Conservation (phyloP, 2,888 invertebrate species). For the Portevinia maculata region DNA sequence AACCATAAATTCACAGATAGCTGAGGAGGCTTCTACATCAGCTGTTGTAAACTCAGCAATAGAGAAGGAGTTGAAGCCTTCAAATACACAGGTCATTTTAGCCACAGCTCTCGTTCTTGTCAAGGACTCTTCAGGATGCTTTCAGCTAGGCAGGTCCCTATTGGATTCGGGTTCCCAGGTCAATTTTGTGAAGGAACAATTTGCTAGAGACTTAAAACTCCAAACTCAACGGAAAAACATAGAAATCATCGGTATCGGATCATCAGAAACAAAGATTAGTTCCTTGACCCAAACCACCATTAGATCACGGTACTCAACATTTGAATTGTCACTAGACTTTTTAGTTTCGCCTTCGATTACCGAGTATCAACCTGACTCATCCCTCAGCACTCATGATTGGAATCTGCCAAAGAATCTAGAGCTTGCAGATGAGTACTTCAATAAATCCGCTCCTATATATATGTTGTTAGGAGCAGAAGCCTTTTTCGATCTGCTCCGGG, state of each 20-base stretch:
- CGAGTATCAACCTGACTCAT: conserved; percentile 57
- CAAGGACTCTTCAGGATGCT: background rate
- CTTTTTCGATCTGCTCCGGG: conserved; percentile 17
- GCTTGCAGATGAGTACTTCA: conserved; percentile 54
- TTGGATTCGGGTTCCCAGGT: background rate
- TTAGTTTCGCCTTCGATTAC: conserved; percentile 59
- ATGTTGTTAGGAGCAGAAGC: conserved; percentile 37
- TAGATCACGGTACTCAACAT: conserved; percentile 36
- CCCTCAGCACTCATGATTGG: conserved; percentile 26
- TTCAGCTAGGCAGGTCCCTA: background rate
- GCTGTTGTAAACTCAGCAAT: background rate
- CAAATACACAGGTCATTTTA: background rate
- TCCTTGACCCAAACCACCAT: conserved; percentile 43
- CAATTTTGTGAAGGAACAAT: background rate
- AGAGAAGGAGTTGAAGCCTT: background rate
- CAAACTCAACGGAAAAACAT: background rate
- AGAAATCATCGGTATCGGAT: background rate
- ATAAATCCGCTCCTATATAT: conserved; percentile 34
- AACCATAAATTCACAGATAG: background rate
- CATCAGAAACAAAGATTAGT: conserved; percentile 19
- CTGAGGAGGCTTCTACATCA: background rate
- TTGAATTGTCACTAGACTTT: conserved; percentile 47
- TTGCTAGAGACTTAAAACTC: background rate
- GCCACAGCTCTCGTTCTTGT: background rate
- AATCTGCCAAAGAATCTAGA: conserved; percentile 42